Evolutionary conservation across 1,140 invertebrate genomes (phyloP), one percentile per base, ranked within the genome.

Genomic region (Pogonomyrmex californicus): DNA sequence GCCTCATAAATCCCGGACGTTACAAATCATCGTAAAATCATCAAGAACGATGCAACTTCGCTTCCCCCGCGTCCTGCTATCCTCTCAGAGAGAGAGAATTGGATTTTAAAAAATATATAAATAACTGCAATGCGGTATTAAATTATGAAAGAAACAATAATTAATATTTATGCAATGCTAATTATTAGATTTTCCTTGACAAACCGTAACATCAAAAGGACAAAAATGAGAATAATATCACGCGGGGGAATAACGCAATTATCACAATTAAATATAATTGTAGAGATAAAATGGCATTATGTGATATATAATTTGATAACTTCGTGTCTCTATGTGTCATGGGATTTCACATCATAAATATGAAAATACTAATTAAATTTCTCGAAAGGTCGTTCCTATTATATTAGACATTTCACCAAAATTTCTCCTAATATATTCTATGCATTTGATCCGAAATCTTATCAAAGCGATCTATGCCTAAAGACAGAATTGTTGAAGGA

Each of bases 111-210:
- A 66, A 51, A 66, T 51, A 63, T 33, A 49, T 65, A 79, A 66
- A 79, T 36, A 79, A 54, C n/a, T 30, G n/a, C 60, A 51, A n/a
- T 30, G n/a, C 38, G 17, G 14, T 41, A 79, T 68, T 79, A n/a
- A 68, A 7, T 79, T 81, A 41, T 81, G 77, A 81, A 81, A 81
- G 62, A 70, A 70, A 44, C 44, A 54, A 70, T 70, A 81, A 81
- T 81, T 70, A 81, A 56, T 47, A 44, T 68, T 54, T 70, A 54
- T 41, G 36, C 44, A 70, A 70, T 54, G 36, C 36, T 70, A 23
- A 54, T 81, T 70, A 81, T 81, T 70, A 44, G 36, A 81, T 70
- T 81, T 70, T 68, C n/a, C n/a, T 54, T 81, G 47, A 81, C 47
- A 70, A 38, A 54, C 7, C 33, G 23, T 81, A 36, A 54, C 49